A percentile compares a stretch with the other conserved stretches of the same genome.
phyloP scores from a whole-genome alignment of 2,797 vertebrate species.

The Champsocephalus gunnari region DNA sequence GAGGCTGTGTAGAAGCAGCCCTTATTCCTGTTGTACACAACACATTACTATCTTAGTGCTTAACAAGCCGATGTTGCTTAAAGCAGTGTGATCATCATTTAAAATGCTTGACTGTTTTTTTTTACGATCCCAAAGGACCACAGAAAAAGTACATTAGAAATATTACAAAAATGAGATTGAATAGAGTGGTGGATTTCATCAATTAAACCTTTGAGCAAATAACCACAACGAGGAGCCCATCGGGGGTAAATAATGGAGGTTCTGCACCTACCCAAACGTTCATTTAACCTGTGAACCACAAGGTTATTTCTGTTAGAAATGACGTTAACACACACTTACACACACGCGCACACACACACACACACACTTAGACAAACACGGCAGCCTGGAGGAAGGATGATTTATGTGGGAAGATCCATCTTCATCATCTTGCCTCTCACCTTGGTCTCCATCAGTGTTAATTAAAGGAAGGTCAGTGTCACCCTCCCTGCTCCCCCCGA shows the following conservation, averaged over 20 bases:
- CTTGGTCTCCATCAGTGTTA: slow-evolving; percentile 99
- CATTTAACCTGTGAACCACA: slow-evolving; percentile 92
- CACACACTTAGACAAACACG: slow-evolving; percentile 58
- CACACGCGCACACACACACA: slow-evolving; percentile 47
- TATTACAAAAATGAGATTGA: slow-evolving; percentile 63
- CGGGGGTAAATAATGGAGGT: slow-evolving; percentile 84
- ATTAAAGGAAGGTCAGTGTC: slow-evolving; percentile 99
- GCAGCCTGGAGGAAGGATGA: slow-evolving; percentile 86
- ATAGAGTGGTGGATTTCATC: slow-evolving; percentile 68
- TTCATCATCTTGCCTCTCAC: slow-evolving; percentile 96
- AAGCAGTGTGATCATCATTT: slow-evolving; percentile 62
- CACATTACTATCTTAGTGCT: slow-evolving; percentile 46
- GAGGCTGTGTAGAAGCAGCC: slow-evolving; percentile 23
- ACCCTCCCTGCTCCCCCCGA: slow-evolving; percentile 92
- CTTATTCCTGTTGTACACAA: slow-evolving; percentile 37
- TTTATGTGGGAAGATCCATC: slow-evolving; percentile 93
- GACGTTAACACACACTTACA: slow-evolving; percentile 75
- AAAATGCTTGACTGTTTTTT: slow-evolving; percentile 48
- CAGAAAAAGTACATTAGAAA: slow-evolving; percentile 66
- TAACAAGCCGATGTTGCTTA: slow-evolving; percentile 30
- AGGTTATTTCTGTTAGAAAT: slow-evolving; percentile 93
- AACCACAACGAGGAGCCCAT: slow-evolving; percentile 72
- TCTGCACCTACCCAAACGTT: slow-evolving; percentile 78
- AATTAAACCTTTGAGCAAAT: slow-evolving; percentile 74
- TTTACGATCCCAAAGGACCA: slow-evolving; percentile 51